Base-by-base conservation (phyloP, 2,113 vertebrate species). In the Ptyas mucosa region DNA sequence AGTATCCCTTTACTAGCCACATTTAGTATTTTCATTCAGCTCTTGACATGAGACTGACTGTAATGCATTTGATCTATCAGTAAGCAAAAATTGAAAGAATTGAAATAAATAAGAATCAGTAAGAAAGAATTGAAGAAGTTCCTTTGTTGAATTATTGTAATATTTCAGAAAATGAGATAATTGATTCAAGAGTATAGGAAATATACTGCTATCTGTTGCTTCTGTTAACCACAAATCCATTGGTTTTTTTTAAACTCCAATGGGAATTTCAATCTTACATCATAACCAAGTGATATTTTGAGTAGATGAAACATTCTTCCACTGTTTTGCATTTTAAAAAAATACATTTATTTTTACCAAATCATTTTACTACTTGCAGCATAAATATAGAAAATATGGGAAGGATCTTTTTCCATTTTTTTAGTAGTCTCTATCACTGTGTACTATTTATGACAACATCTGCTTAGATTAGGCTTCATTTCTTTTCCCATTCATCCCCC, bases 401-500 rank as follows among this genome's bases (percentile, higher is more conserved):
- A 93, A 39, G 0, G 91, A 8, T 90, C 52, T 8, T 8, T 46
- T 1, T 34, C 1, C 89, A 18, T 39, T 75, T 95, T 55, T 93
- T 93, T 95, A 91, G 9, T 75, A 57, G 51, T 89, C 90, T 93
- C 5, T 52, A 61, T 89, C 95, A 88, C 20, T 85, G 1, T 52
- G 58, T 90, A 24, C 21, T 89, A 3, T 75, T 96, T 93, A 88
- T 93, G 93, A 69, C 51, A 92, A 95, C 93, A 93, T 91, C 92
- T 94, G 85, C 52, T 95, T 92, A 75, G n/a, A 91, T 94, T 88
- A 94, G 90, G 53, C 26, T 93, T 95, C 69, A 58, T 15, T 85
- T 93, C 87, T 91, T 69, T 94, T 85, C 96, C 52, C 14, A 57
- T 91, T 93, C 61, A 92, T 93, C 75, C 64, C 3, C 26, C 89